Conservation (phyloP, 2,113 vertebrate genomes). For the Hystrix cristata region DNA sequence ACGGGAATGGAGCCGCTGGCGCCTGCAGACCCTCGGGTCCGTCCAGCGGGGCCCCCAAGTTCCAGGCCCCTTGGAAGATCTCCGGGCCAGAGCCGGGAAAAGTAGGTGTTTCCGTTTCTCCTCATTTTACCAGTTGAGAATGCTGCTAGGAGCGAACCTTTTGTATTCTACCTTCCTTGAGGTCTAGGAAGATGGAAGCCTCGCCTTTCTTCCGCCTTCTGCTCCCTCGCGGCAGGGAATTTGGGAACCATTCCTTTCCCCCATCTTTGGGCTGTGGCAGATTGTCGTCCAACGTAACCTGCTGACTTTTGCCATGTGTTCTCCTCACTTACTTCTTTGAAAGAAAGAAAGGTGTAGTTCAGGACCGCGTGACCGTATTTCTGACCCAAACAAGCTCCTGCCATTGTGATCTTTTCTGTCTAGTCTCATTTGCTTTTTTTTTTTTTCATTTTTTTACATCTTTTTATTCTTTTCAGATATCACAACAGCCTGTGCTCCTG, state of each 20-base stretch:
- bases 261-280: constrained; percentile 15
- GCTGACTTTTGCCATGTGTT: not conserved
- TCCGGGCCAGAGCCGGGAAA: not conserved
- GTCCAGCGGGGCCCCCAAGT: not conserved
- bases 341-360: not conserved
- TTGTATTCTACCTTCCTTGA: constrained; percentile 11
- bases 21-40: not conserved
- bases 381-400: not conserved
- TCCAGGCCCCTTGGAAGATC: not conserved
- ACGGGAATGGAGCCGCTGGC: not conserved
- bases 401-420: not conserved
- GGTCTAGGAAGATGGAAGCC: not conserved
- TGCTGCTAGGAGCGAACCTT: not conserved
- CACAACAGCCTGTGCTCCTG: no score
- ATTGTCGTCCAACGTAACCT: not conserved
- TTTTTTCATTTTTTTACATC: not conserved
- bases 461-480: not conserved
- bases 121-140: not conserved
- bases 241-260: constrained; percentile 25
- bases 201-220: not conserved
- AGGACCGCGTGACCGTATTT: not conserved
- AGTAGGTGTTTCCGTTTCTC: constrained; percentile 1
- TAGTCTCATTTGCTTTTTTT: not conserved
- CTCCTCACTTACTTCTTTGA: not conserved
- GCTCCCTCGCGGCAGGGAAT: not conserved